These are phyloP conservation scores for Podarcis muralis DNA, from an alignment of 2,113 vertebrate species.

Conservation along the genomic window DNA sequence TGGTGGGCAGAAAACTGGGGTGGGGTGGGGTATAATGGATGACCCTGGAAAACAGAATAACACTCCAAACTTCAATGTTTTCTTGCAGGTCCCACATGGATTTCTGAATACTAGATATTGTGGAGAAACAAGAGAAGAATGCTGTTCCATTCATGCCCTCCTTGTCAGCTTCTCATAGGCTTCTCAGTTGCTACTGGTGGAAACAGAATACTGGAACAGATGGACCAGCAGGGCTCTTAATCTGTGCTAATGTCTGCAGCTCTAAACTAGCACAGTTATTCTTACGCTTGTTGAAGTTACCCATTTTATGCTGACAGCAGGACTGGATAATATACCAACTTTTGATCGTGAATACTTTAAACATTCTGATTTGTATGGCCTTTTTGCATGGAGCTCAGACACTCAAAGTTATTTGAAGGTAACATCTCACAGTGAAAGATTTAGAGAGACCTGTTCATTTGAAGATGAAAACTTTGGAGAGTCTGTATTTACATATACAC, in stretches of 20 bases:
- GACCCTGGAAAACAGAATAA: background rate
- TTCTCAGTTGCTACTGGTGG: background rate
- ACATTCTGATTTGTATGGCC: background rate
- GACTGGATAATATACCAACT: background rate
- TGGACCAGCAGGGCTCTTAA: no score
- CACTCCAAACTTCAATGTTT: background rate
- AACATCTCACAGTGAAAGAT: constrained; percentile 29
- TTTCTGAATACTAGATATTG: background rate
- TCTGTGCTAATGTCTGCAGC: background rate
- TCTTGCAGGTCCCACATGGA: background rate
- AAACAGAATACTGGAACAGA: background rate
- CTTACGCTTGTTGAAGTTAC: background rate
- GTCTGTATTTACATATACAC: constrained; percentile 59
- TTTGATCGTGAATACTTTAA: background rate
- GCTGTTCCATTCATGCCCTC: background rate
- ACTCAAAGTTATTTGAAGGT: constrained; percentile 30
- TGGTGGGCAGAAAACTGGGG: no score
- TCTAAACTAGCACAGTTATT: background rate
- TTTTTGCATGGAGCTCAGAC: background rate
- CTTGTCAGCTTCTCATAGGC: background rate
- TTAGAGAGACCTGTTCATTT: constrained; percentile 52
- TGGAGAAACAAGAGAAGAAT: background rate
- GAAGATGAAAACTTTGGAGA: constrained; percentile 45
- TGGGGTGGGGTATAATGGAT: background rate
- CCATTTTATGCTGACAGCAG: background rate